These are phyloP conservation scores for Podarcis muralis DNA, from an alignment of 2,113 vertebrate species.

Conservation along the genomic window DNA sequence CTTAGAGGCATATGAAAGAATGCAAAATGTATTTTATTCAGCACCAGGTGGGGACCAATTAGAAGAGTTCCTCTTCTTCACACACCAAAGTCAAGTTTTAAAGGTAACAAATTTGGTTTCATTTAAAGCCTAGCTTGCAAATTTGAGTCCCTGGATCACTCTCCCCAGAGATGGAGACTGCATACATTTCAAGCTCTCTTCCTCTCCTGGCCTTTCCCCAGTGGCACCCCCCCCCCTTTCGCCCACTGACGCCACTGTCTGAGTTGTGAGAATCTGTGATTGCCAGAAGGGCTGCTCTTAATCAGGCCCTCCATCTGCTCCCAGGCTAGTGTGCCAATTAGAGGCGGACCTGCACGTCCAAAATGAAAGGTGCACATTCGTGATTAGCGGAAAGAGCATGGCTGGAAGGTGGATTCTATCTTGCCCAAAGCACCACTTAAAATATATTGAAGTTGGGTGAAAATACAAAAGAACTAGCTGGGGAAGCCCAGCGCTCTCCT, in stretches of 20 bases:
- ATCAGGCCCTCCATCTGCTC: constrained; percentile 63
- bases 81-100: not conserved
- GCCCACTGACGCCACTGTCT: constrained; percentile 5
- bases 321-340: constrained; percentile 49
- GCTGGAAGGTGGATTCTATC: not conserved
- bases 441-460: not conserved
- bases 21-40: not conserved
- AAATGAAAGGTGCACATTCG: not conserved
- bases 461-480: not conserved
- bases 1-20: not conserved
- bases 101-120: not conserved
- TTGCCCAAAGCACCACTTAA: not conserved
- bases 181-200: not conserved
- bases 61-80: not conserved
- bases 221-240: not conserved
- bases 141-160: not conserved
- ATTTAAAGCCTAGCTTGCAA: not conserved
- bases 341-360: not conserved
- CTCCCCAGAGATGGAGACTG: not conserved
- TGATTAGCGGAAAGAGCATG: not conserved
- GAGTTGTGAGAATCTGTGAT: constrained; percentile 36
- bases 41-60: not conserved
- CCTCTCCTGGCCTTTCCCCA: not conserved
- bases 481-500: not conserved
- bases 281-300: constrained; percentile 52